phyloP scores from a whole-genome alignment of 2,797 vertebrate genomes.

The Trematomus bernacchii region DNA sequence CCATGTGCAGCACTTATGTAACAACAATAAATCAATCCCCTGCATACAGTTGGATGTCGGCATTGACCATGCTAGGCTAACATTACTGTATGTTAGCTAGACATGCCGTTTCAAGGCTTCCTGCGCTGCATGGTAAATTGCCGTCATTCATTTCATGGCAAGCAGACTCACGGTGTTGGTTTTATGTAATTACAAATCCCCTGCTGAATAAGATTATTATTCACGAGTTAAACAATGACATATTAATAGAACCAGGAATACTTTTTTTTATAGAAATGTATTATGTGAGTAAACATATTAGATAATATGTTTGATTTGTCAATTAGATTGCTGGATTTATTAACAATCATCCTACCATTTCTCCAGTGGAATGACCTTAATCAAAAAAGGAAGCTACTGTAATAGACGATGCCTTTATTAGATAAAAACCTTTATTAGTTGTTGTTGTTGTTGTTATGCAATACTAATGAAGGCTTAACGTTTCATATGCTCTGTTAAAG shows the following conservation, averaged over 20 bases:
- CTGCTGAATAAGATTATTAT: background rate
- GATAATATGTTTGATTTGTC: background rate
- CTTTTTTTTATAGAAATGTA: no score
- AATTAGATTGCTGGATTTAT: background rate
- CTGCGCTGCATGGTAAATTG: conserved; percentile 25
- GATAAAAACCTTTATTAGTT: no score
- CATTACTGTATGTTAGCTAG: conserved; percentile 8
- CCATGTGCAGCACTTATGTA: background rate
- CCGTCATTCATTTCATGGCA: background rate
- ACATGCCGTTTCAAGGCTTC: conserved; percentile 51
- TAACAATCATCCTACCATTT: background rate
- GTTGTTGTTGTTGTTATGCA: background rate
- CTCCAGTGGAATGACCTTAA: background rate
- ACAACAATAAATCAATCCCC: background rate
- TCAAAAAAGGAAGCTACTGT: background rate
- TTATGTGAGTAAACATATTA: no score
- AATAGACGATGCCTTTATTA: no score
- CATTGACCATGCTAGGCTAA: conserved; percentile 38
- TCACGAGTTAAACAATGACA: background rate
- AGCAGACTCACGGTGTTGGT: background rate
- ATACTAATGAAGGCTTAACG: background rate
- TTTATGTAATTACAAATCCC: background rate
- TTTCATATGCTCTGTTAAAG: background rate
- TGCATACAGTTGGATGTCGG: background rate
- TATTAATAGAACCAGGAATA: no score